Evolutionary conservation across 2,888 invertebrate genomes (phyloP), one percentile per base, ranked within the genome.

Genomic region (Chymomyza caudatula): DNA sequence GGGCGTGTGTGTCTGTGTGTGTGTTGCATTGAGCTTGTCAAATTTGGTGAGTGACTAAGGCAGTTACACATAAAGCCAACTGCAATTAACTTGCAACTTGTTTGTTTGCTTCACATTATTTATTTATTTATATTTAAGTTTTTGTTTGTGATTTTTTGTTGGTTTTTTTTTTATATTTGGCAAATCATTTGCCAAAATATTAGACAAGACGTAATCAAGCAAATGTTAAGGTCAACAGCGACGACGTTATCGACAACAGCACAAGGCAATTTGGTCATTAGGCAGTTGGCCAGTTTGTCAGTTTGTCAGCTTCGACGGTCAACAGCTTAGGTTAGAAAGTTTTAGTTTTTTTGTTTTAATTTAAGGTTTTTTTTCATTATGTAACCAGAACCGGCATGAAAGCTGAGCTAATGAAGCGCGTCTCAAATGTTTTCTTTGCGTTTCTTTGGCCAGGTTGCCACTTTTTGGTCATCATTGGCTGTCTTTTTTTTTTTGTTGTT

Each of bases 371-470:
- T 69, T 37, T 15, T 19, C 69, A 68, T 85, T 85, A 82, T 77
- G 78, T 82, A 82, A 85, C 80, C 75, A 79, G 78, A 85, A 71
- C 72, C 83, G 67, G 66, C 73, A 53, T 73, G 65, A 85, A 82
- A 79, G 47, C 47, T 47, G 47, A 51, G 73, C 80, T 85, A 85
- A 83, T 85, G 78, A 82, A 61, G 51, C 37, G 47, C 47, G 8
- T 15, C 15, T 6, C 47, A 15, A 47, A 47, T 47, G 47, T 47
- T 47, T 19, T 43, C 56, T 55, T 37, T 84, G 70, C 77, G 67
- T 61, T 63, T 59, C 61, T 60, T 71, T 49, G 56, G 49, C 44
- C 11, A n/a, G n/a, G n/a, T n/a, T n/a, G n/a, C n/a, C n/a, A n/a
- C n/a, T 37, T 11, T 37, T 37, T 37, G 29, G 11, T 37, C 29